These are phyloP conservation scores for Threskiornis aethiopicus DNA, from an alignment of 2,797 vertebrate genomes.

Conservation along the genomic window DNA sequence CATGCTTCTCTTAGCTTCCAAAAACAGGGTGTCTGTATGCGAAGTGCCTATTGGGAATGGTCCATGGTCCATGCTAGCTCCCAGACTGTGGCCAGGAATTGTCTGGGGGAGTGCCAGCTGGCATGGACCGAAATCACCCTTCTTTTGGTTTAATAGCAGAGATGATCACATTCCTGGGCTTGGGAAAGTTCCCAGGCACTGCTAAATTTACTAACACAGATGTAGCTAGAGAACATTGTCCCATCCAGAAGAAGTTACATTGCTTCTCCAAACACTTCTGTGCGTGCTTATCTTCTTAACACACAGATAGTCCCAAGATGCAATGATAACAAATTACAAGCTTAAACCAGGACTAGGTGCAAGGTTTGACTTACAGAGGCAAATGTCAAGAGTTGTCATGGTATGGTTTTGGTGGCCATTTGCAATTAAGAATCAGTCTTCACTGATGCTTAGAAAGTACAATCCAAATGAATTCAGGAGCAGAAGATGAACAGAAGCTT, in stretches of 20 bases:
- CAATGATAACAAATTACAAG: neutral
- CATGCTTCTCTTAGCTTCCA: neutral
- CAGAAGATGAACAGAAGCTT: neutral
- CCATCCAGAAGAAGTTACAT: neutral
- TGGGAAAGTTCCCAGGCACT: neutral
- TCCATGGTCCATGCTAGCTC: neutral
- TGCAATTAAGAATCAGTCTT: neutral
- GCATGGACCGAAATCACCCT: neutral
- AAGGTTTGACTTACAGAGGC: neutral
- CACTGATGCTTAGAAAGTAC: neutral
- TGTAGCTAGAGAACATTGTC: neutral
- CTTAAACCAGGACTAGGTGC: fast-evolving
- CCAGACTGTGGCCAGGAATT: neutral
- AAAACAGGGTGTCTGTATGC: neutral
- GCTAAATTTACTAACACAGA: neutral
- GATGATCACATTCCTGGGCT: neutral
- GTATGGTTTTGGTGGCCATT: constrained; percentile 9
- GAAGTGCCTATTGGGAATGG: neutral
- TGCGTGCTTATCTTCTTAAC: neutral
- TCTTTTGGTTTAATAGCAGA: neutral
- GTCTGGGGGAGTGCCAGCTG: constrained; percentile 21
- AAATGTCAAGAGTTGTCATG: constrained; percentile 21
- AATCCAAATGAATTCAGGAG: neutral
- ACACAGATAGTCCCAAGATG: neutral
- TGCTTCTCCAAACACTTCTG: neutral